phyloP scores from a whole-genome alignment of 2,113 vertebrate species.

The Indri indri region DNA sequence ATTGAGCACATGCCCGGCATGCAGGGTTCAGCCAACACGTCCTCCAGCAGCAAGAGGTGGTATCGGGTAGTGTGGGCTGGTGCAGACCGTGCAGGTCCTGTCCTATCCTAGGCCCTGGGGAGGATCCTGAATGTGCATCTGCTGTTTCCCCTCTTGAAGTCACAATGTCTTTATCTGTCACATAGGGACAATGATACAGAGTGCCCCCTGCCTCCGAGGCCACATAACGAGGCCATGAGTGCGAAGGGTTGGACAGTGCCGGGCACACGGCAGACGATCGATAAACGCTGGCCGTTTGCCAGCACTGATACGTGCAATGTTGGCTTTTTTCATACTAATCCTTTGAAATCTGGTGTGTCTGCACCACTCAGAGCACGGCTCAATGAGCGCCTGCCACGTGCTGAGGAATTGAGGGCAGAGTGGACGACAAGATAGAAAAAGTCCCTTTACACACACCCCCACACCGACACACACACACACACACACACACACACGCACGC shows the following conservation, averaged over 20 bases:
- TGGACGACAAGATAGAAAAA: neutral
- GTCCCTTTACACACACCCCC: neutral
- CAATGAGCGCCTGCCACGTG: fast-evolving
- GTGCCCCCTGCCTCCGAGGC: neutral
- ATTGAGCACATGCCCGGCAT: too few species aligned
- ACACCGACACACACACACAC: neutral
- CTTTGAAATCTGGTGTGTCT: neutral
- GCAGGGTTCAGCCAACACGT: neutral
- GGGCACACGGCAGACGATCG: neutral
- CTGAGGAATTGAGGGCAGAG: neutral
- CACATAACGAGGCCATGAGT: neutral
- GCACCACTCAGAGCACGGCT: neutral
- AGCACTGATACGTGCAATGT: neutral
- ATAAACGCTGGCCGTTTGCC: neutral
- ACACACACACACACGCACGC: too few species aligned
- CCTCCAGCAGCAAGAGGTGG: neutral
- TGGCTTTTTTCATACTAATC: neutral
- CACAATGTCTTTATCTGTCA: neutral
- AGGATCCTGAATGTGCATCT: neutral
- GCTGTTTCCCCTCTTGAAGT: neutral
- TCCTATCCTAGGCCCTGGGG: neutral
- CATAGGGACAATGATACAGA: neutral
- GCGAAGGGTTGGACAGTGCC: neutral
- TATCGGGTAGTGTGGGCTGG: fast-evolving
- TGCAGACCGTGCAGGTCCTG: too few species aligned